These are phyloP conservation scores for Phylloscopus trochilus DNA, from an alignment of 2,113 vertebrate genomes.

Conservation along the genomic window DNA sequence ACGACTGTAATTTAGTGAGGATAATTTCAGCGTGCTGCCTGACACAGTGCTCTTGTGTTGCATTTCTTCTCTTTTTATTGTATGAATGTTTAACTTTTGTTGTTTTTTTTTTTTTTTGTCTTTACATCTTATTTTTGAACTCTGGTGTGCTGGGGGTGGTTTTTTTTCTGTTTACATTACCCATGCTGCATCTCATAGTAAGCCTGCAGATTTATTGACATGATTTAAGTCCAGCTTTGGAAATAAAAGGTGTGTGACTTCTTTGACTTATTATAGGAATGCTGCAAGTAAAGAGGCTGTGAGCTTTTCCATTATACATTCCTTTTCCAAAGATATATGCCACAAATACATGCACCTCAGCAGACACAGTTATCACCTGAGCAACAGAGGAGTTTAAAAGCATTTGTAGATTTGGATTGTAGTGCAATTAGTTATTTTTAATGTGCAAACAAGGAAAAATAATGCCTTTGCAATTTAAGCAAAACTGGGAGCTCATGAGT, in stretches of 20 bases:
- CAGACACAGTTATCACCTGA: not conserved
- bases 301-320: not conserved
- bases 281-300: not conserved
- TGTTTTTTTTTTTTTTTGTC: not conserved
- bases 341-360: not conserved
- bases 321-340: not conserved
- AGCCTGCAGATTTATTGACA: not conserved
- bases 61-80: conserved; percentile 41
- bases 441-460: not conserved
- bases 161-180: conserved; percentile 16
- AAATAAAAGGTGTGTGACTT: not conserved
- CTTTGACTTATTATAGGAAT: not conserved
- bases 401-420: not conserved
- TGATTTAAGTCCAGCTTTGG: not conserved
- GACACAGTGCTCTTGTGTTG: conserved; percentile 5
- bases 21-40: conserved; percentile 78
- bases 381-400: not conserved
- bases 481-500: not conserved
- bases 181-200: conserved; percentile 41
- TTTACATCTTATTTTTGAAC: conserved; percentile 63
- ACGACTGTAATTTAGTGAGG: conserved; percentile 77
- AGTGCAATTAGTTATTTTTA: not conserved
- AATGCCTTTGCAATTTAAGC: not conserved
- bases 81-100: not conserved
- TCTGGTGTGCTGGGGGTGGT: not conserved